These are phyloP conservation scores for Anguilla rostrata DNA, from an alignment of 2,113 vertebrate genomes.

Conservation along the genomic window DNA sequence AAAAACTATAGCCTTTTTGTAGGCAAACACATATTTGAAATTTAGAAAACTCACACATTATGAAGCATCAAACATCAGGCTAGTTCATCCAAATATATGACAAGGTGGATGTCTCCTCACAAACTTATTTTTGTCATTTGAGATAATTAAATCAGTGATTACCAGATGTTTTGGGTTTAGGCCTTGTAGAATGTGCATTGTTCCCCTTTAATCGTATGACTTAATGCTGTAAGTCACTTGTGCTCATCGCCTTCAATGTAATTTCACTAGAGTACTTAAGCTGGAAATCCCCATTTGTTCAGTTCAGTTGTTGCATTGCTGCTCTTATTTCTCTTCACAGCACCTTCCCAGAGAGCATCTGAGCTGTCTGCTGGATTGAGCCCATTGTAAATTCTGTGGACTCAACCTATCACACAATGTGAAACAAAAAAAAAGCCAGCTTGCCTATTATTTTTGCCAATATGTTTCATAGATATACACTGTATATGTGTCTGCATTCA, in stretches of 20 bases:
- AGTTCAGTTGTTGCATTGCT: constrained; percentile 32
- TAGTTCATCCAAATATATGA: background rate
- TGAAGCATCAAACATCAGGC: background rate
- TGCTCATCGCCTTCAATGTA: constrained; percentile 45
- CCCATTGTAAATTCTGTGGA: background rate
- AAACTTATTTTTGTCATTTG: background rate
- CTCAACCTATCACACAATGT: too few relatives aligned
- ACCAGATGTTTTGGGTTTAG: constrained; percentile 28
- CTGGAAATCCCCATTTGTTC: constrained; percentile 56
- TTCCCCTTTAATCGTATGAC: constrained; percentile 35
- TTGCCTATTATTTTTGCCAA: background rate
- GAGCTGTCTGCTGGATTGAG: background rate
- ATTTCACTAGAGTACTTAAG: constrained; percentile 46
- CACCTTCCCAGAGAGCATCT: constrained; percentile 10
- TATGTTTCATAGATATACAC: constrained; percentile 1
- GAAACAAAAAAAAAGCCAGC: background rate
- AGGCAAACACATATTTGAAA: constrained; percentile 5
- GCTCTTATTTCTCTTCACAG: constrained; percentile 54
- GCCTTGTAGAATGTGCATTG: constrained; percentile 40
- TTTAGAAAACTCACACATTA: background rate
- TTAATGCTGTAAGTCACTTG: constrained; percentile 50
- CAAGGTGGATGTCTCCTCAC: background rate
- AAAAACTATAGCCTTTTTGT: background rate
- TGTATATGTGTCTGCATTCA: background rate
- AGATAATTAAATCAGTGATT: constrained; percentile 5